These are phyloP conservation scores for Geodia barretti DNA, from an alignment of 37 sponge, comb jelly and placozoan species.

Conservation along the genomic window DNA sequence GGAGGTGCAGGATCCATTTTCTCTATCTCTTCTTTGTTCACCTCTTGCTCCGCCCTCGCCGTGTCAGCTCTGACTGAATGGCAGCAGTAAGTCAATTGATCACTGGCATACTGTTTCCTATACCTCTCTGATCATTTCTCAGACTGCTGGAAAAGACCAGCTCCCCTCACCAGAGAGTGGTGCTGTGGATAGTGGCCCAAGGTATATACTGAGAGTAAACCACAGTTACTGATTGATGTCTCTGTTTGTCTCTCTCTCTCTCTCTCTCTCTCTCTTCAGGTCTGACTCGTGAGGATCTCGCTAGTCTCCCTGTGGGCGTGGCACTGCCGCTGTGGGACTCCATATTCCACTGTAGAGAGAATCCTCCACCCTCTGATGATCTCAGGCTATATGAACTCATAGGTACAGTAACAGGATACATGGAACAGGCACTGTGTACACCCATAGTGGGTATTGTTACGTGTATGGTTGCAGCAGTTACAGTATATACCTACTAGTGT, in stretches of 20 bases:
- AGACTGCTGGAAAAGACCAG: not conserved
- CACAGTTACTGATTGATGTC: not conserved
- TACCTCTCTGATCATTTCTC: not conserved
- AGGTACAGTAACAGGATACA: constrained; percentile 34
- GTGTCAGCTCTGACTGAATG: not conserved
- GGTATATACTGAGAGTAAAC: constrained; percentile 23
- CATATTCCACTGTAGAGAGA: constrained; percentile 50
- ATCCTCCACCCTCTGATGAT: constrained; percentile 63
- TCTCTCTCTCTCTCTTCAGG: constrained; percentile 16
- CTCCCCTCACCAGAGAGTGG: constrained; percentile 50
- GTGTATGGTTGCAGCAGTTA: too few relatives aligned
- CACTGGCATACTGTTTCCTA: not conserved
- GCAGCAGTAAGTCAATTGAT: not conserved
- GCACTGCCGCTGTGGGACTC: constrained; percentile 57
- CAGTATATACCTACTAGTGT: too few relatives aligned
- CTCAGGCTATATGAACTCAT: constrained; percentile 52
- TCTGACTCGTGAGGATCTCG: constrained; percentile 30
- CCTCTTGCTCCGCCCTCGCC: too few relatives aligned
- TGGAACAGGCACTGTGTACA: too few relatives aligned
- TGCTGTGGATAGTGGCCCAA: constrained; percentile 37
- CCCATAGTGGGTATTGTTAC: not conserved
- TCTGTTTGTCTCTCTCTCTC: not conserved
- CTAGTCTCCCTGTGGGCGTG: constrained; percentile 72
- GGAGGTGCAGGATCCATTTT: not conserved
- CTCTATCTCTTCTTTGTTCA: too few relatives aligned